These are phyloP conservation scores for Podarcis siculus DNA, from an alignment of 2,797 vertebrate genomes.

Conservation along the genomic window DNA sequence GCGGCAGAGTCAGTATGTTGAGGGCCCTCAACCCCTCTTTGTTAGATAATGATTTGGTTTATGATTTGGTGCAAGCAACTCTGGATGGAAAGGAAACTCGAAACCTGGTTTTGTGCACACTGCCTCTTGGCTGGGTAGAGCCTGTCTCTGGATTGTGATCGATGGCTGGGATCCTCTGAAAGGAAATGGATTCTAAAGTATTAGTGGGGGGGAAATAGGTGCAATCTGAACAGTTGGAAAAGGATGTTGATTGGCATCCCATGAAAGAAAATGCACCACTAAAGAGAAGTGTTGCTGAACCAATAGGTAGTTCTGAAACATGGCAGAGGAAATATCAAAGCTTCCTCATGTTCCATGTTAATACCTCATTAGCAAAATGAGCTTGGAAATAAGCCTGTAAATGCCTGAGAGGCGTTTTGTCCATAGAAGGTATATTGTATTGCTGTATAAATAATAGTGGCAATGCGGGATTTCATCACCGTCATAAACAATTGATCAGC, in stretches of 20 bases:
- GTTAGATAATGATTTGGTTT: background rate
- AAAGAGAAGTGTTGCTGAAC: conserved; percentile 12
- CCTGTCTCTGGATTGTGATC: background rate
- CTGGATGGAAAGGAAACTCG: background rate
- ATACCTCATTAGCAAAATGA: conserved; percentile 36
- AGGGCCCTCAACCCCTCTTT: background rate
- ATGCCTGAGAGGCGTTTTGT: conserved; percentile 23
- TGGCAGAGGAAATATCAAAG: background rate
- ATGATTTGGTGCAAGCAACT: background rate
- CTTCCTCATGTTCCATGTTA: conserved; percentile 20
- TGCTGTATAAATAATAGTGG: conserved; percentile 23
- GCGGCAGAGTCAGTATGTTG: background rate
- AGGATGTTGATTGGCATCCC: background rate
- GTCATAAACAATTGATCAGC: conserved; percentile 39
- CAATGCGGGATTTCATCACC: background rate
- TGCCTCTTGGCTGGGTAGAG: background rate
- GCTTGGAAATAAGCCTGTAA: conserved; percentile 34
- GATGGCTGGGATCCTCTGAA: background rate
- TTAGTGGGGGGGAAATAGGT: background rate
- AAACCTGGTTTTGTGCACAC: background rate
- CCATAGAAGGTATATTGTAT: conserved; percentile 16
- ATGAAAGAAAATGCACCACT: conserved; percentile 13
- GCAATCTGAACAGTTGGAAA: background rate
- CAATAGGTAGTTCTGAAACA: background rate
- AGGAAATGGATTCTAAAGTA: conserved; percentile 4